Base-by-base conservation (phyloP, 2,113 vertebrate species). In the Mesembrinibis cayennensis region DNA sequence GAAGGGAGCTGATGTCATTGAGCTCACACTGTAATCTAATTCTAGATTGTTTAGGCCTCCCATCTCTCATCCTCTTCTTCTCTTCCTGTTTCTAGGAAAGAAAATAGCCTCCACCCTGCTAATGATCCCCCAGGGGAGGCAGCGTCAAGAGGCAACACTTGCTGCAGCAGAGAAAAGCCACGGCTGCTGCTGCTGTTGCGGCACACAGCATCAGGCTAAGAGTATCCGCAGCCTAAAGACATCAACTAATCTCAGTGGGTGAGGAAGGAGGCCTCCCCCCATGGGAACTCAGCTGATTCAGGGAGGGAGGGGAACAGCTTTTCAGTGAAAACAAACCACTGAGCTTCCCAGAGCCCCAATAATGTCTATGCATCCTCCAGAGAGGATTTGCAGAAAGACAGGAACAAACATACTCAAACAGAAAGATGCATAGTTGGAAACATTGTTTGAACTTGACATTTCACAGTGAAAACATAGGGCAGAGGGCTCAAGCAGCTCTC, bases 11-110 rank as follows among this genome's bases (percentile, higher is more conserved):
- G 91, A 96, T 89, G 89, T 94, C 78, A 95, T 58, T 83, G 87
- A 89, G 81, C 40, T 89, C 70, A 82, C 21, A 13, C 30, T 72
- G 81, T 82, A 96, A 95, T 91, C 91, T 79, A 94, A 94, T 29
- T 93, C 93, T 80, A 77, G 78, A 73, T 77, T 93, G 73, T 93
- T 89, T 42, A 93, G 91, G 91, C 84, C 81, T 96, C 91, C 78
- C 91, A 96, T 82, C 87, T 94, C 89, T 95, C 89, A 85, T 74
- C 65, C 84, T 93, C 81, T 87, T 88, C 92, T 91, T 61, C 93
- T 95, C 83, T 97, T 97, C 95, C 96, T 97, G 81, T 96, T 97
- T 97, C 95, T 96, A 97, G 96, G 96, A 90, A 96, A 95, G 71
- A 65, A 47, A 85, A 93, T 32, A 84, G 91, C 96, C 96, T 95